Evolutionary conservation across 2,113 vertebrate genomes (phyloP).

Genomic region (Ursus arctos): DNA sequence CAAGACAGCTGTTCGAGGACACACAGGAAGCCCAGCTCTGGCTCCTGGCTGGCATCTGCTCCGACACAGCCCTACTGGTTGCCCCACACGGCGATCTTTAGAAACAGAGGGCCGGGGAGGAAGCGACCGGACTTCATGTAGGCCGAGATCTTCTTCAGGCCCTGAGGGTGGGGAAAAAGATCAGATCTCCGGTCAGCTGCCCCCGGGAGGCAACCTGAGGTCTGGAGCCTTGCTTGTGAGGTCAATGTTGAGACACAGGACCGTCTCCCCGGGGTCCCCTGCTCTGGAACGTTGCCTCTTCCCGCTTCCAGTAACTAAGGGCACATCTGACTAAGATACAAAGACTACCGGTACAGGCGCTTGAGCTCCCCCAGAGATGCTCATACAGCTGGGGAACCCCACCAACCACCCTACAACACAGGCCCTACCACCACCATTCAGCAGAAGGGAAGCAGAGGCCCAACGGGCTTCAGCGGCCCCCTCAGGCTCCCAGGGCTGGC

Average conservation of each 20-base stretch:
- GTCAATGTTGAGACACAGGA: too few species aligned
- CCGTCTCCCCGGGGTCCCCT: background rate
- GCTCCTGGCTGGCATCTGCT: background rate
- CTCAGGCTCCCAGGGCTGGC: background rate
- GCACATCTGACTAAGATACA: too few species aligned
- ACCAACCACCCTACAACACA: background rate
- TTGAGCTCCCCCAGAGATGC: background rate
- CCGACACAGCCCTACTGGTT: conserved; percentile 58
- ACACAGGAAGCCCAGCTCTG: background rate
- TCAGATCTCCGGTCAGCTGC: too few species aligned
- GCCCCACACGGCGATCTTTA: conserved; percentile 83
- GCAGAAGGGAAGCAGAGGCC: background rate
- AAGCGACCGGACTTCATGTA: conserved; percentile 91
- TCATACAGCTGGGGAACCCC: fast-evolving
- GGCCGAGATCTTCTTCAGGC: conserved; percentile 91
- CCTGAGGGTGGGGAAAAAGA: conserved; percentile 80
- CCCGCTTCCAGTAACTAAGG: background rate
- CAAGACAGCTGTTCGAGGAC: fast-evolving
- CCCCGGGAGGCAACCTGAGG: too few species aligned
- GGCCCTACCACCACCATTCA: fast-evolving
- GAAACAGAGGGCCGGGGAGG: conserved; percentile 81
- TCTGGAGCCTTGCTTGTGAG: background rate
- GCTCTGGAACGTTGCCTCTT: background rate
- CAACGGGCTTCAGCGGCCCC: background rate
- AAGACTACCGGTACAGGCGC: background rate